phyloP scores from a whole-genome alignment of 2,797 vertebrate genomes.

The Benthosema pterotum region DNA sequence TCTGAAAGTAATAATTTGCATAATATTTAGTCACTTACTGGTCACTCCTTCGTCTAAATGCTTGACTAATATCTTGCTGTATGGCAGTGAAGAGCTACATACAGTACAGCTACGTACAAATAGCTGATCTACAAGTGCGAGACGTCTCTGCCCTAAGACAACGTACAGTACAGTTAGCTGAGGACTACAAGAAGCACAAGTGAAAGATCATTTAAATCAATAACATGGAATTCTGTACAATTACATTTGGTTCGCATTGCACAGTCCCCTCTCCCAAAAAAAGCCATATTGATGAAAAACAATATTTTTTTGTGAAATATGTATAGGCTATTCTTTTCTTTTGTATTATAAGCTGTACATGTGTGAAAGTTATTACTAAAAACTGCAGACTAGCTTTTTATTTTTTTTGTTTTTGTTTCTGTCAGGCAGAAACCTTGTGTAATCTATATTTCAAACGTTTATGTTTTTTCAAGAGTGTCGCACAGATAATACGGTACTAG shows the following conservation, averaged over 20 bases:
- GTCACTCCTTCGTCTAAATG: too few species aligned
- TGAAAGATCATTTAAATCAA: slow-evolving; percentile 36
- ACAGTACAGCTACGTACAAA: too few species aligned
- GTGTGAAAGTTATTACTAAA: slow-evolving; percentile 64
- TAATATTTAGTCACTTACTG: slow-evolving; percentile 45
- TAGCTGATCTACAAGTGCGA: too few species aligned
- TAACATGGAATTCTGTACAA: slow-evolving; percentile 38
- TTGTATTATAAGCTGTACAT: slow-evolving; percentile 68
- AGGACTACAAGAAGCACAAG: slow-evolving; percentile 67
- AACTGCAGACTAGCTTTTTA: slow-evolving; percentile 28
- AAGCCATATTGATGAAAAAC: slow-evolving; percentile 74
- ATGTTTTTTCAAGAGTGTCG: too few species aligned
- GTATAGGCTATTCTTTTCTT: slow-evolving; percentile 41
- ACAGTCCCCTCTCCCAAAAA: slow-evolving; percentile 56
- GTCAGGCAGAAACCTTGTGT: too few species aligned
- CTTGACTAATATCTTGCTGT: too few species aligned
- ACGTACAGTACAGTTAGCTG: too few species aligned
- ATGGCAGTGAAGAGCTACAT: too few species aligned
- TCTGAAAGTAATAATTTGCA: slow-evolving; percentile 35
- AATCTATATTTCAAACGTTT: too few species aligned
- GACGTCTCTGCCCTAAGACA: too few species aligned
- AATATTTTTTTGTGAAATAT: slow-evolving; percentile 65
- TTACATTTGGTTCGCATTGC: slow-evolving; percentile 57
- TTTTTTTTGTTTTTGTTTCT: slow-evolving; percentile 7
- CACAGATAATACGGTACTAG: too few species aligned